A percentile compares a stretch with the other conserved stretches of the same genome.
These are phyloP conservation scores for Sisor rabdophorus DNA, from an alignment of 2,113 vertebrate genomes.

Conservation along the genomic window DNA sequence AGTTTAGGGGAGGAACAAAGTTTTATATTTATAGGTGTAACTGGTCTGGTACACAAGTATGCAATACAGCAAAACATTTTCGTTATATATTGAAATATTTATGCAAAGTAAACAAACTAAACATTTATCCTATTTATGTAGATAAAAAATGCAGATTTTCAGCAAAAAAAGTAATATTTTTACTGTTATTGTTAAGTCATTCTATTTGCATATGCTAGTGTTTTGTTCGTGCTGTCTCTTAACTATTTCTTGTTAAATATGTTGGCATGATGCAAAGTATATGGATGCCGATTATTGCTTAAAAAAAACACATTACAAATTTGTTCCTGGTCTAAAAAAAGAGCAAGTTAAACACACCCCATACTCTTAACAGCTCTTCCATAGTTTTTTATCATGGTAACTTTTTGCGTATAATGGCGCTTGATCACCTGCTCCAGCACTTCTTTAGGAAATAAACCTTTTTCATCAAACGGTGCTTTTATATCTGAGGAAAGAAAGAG, in stretches of 20 bases:
- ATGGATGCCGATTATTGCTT: not conserved
- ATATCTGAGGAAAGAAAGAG: constrained; percentile 49
- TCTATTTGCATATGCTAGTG: not conserved
- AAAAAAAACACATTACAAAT: not conserved
- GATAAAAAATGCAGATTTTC: too few species aligned
- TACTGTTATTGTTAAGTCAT: not conserved
- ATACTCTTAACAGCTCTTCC: constrained; percentile 1
- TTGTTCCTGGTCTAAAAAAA: not conserved
- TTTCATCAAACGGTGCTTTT: constrained; percentile 73
- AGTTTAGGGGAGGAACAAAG: not conserved
- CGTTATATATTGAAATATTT: too few species aligned
- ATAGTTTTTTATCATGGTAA: constrained; percentile 1
- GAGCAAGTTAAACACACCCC: not conserved
- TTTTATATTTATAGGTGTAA: not conserved
- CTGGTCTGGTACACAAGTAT: not conserved
- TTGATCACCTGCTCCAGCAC: constrained; percentile 64
- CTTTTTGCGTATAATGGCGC: constrained; percentile 11
- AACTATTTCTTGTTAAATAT: not conserved
- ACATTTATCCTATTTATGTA: too few species aligned
- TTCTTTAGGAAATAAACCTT: constrained; percentile 72
- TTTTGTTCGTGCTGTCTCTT: not conserved
- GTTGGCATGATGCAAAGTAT: not conserved
- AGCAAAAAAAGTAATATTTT: not conserved
- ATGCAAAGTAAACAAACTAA: too few species aligned
- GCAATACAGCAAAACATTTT: too few species aligned